Evolutionary conservation across 2,888 invertebrate species (phyloP).

Genomic region (Heteromurus nitidus): DNA sequence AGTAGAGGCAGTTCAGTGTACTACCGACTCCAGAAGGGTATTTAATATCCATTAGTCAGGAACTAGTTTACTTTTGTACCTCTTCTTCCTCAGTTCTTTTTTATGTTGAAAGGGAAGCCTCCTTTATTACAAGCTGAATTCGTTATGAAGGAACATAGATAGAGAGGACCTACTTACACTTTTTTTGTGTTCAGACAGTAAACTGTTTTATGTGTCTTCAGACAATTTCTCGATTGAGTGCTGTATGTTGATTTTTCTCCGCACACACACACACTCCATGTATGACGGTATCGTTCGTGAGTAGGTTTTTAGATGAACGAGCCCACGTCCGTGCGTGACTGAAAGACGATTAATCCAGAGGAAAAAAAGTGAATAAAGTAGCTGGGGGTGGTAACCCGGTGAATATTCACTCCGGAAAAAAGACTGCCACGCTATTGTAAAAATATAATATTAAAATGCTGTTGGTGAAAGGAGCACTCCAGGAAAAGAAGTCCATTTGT

Average conservation of each 20-base stretch:
- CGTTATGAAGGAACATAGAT: neutral
- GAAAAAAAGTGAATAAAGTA: neutral
- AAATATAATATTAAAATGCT: no score
- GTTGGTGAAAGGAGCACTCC: no score
- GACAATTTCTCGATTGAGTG: neutral
- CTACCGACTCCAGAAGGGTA: neutral
- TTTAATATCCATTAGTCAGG: neutral
- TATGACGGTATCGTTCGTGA: neutral
- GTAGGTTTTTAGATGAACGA: conserved; percentile 6
- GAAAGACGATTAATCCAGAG: conserved; percentile 10
- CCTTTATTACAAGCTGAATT: neutral
- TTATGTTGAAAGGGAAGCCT: neutral
- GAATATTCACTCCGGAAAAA: no score
- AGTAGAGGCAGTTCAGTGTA: neutral
- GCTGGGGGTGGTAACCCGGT: no score
- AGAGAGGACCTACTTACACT: neutral
- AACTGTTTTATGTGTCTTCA: neutral
- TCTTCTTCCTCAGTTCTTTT: no score
- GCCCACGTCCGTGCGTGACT: conserved; percentile 23
- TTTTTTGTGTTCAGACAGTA: neutral
- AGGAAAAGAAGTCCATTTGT: no score
- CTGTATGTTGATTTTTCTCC: neutral
- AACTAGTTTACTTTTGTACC: no score
- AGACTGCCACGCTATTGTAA: no score
- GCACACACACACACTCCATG: no score